phyloP scores from a whole-genome alignment of 2,797 vertebrate species.

The Oreonectes daqikongensis region DNA sequence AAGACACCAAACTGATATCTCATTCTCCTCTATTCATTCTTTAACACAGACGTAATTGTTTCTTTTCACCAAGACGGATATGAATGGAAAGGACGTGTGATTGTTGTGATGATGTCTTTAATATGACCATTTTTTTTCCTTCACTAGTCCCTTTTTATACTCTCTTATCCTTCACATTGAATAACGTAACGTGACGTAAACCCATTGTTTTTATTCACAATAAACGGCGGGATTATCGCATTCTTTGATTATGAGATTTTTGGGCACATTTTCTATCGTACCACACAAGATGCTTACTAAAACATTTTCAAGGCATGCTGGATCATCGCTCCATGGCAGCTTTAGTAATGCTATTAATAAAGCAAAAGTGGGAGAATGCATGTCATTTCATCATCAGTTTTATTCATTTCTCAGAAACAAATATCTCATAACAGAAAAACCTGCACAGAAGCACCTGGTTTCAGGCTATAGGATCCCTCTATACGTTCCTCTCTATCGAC shows the following conservation, averaged over 20 bases:
- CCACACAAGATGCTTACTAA: no score
- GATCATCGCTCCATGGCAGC: no score
- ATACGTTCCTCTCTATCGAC: background rate
- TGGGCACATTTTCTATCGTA: no score
- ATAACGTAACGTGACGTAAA: background rate
- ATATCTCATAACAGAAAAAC: no score
- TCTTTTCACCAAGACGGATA: background rate
- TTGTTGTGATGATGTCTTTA: background rate
- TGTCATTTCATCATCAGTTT: no score
- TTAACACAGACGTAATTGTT: background rate
- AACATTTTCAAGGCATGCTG: no score
- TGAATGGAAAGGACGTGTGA: background rate
- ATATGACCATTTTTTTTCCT: background rate
- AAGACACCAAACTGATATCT: background rate
- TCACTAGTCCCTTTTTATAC: background rate
- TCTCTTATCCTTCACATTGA: background rate
- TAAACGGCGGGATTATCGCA: background rate
- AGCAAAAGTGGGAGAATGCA: no score
- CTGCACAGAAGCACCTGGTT: background rate
- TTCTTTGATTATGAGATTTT: background rate
- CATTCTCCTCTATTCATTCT: conserved; percentile 1
- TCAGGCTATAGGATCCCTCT: background rate
- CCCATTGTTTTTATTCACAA: background rate
- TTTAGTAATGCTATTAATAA: no score
- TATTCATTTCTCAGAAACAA: no score